Evolutionary conservation across 2,888 invertebrate species (phyloP).

Genomic region (Drosophila tanythrix): DNA sequence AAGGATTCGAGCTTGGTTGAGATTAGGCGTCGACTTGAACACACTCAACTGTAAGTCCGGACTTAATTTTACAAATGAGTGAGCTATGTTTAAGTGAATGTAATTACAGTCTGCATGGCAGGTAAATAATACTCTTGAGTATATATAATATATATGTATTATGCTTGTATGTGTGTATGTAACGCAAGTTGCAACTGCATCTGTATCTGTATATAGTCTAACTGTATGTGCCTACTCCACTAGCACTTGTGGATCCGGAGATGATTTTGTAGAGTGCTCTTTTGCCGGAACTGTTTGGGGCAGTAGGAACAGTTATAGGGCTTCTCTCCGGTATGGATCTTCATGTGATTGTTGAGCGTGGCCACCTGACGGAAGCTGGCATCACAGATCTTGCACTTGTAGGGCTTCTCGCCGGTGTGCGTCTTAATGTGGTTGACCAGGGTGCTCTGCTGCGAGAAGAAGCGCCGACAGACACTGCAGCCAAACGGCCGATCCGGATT

Average conservation of each 20-base stretch:
- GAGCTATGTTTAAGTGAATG: slow-evolving; percentile 7
- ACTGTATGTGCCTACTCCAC: neutral
- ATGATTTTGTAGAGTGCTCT: slow-evolving; percentile 35
- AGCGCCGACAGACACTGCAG: slow-evolving; percentile 33
- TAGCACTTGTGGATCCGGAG: slow-evolving; percentile 28
- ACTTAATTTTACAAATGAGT: slow-evolving; percentile 5
- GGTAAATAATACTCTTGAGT: slow-evolving; percentile 21
- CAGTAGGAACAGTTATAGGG: slow-evolving; percentile 41
- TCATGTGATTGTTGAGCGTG: slow-evolving; percentile 37
- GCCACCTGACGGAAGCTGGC: slow-evolving; percentile 35
- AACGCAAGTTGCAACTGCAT: slow-evolving; percentile 8
- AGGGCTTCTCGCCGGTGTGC: slow-evolving; percentile 35
- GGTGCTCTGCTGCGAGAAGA: slow-evolving; percentile 34
- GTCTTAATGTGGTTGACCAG: slow-evolving; percentile 33
- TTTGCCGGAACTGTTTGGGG: slow-evolving; percentile 28
- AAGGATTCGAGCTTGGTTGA: slow-evolving; percentile 6
- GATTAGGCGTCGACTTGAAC: neutral
- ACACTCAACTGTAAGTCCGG: neutral
- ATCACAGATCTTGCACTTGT: slow-evolving; percentile 41
- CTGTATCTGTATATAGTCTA: slow-evolving; percentile 8
- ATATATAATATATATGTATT: slow-evolving; percentile 11
- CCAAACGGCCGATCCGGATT: slow-evolving; percentile 36
- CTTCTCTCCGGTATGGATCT: slow-evolving; percentile 33
- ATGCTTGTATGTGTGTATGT: slow-evolving; percentile 11
- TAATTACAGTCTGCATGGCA: slow-evolving; percentile 26